These are phyloP conservation scores for Horisme vitalbata DNA, from an alignment of 2,888 invertebrate genomes.

Conservation along the genomic window DNA sequence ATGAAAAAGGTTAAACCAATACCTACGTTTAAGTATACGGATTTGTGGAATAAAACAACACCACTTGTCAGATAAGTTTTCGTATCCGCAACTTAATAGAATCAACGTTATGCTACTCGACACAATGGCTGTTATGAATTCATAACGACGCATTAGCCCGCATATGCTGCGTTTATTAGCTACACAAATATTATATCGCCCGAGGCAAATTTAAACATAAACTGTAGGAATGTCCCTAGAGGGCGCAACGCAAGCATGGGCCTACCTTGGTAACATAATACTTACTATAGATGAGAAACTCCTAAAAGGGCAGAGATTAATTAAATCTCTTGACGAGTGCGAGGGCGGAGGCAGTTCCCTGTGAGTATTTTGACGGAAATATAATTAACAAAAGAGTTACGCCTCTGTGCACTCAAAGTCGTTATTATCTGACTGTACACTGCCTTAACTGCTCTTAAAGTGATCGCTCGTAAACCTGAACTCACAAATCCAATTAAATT, in stretches of 20 bases:
- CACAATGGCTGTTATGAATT: slow-evolving; percentile 74
- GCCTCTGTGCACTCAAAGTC: not conserved
- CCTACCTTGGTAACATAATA: not conserved
- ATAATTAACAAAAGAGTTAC: not conserved
- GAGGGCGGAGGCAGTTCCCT: no score
- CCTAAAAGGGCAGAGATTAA: not conserved
- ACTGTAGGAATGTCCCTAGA: slow-evolving; percentile 31
- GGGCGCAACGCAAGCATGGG: slow-evolving; percentile 7
- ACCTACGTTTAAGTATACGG: slow-evolving; percentile 38
- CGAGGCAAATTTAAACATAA: slow-evolving; percentile 44
- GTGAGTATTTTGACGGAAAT: no score
- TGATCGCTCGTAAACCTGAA: slow-evolving; percentile 58
- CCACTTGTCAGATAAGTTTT: slow-evolving; percentile 58
- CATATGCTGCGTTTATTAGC: slow-evolving; percentile 68
- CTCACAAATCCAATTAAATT: slow-evolving; percentile 56
- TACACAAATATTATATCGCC: slow-evolving; percentile 59
- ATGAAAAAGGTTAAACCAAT: not conserved
- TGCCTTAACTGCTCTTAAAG: slow-evolving; percentile 50
- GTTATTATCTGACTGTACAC: not conserved
- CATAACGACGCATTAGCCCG: slow-evolving; percentile 71
- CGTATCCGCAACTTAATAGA: slow-evolving; percentile 69
- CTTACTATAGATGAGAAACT: not conserved
- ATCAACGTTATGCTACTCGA: slow-evolving; percentile 65
- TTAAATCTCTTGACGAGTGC: not conserved
- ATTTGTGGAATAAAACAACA: slow-evolving; percentile 48